phyloP scores from a whole-genome alignment of 2,888 invertebrate genomes.

The Labia minor region DNA sequence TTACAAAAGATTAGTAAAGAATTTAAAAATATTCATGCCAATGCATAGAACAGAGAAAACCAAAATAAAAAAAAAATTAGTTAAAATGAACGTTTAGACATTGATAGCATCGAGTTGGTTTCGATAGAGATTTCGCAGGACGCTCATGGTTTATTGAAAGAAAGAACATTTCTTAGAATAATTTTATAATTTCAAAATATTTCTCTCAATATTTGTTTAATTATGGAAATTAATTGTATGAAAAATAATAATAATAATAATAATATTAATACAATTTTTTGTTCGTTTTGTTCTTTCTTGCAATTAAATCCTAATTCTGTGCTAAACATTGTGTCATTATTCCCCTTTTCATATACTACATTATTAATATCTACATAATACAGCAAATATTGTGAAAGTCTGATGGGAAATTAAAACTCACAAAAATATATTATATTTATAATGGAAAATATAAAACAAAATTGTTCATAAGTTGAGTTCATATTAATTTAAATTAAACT shows the following conservation, averaged over 20 bases:
- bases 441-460: too few species aligned
- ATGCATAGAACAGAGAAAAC: conserved; percentile 5
- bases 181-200: neutral
- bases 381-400: conserved; percentile 5
- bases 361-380: conserved; percentile 13
- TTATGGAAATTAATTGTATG: too few species aligned
- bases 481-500: too few species aligned
- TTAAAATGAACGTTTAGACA: conserved; percentile 8
- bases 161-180: neutral
- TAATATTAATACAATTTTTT: neutral
- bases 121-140: neutral
- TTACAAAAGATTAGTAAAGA: neutral
- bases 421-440: too few species aligned
- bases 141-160: neutral
- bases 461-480: too few species aligned
- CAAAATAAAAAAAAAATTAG: conserved; percentile 5
- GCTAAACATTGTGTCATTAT: conserved; percentile 9
- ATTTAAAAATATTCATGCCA: neutral
- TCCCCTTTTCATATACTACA: conserved; percentile 8
- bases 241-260: neutral
- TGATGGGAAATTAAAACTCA: neutral
- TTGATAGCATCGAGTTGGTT: conserved; percentile 7
- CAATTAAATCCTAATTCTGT: conserved; percentile 13
- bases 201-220: neutral
- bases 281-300: neutral